Base-by-base conservation (phyloP, 2,888 invertebrate genomes). In the Ceratothoa steindachneri region DNA sequence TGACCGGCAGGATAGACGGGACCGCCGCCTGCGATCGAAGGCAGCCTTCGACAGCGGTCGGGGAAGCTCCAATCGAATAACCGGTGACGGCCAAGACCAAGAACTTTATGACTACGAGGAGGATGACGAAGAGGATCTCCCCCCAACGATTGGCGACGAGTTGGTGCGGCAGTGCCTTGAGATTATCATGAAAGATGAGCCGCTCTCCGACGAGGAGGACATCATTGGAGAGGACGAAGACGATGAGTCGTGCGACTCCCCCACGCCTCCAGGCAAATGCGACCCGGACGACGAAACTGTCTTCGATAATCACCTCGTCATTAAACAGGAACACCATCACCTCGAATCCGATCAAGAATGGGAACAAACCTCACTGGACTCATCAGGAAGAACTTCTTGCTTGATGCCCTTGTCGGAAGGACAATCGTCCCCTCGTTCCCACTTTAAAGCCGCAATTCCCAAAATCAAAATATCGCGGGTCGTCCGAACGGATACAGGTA, bases 101-200 rank as follows among this genome's bases (percentile, higher is more conserved):
- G n/a, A 1, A 51, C 1, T n/a, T 3, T 1, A 51, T 51, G 60
- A 60, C 1, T 1, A 24, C 12, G 2, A 60, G 12, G n/a, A 15
- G 22, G 2, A 60, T 22, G 60, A 60, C 60, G 60, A 60, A 12
- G 60, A 60, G 1, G 60, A 60, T 22, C 27, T 60, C 19, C 60
- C 60, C 12, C 60, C 73, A 2, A 69, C 73, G 4, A 28, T 73
- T 0, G 73, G 68, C 1, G 73, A 73, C 29, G 60, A 73, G 30
- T 51, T 73, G 27, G 73, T 73, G 27, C 55, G 68, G 41, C 55
- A 68, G 60, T 73, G 73, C 31, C 51, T 73, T 12, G 68, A 73
- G 64, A 64, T 73, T 2, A 73, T 73, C 9, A 73, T 73, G 73
- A 60, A 69, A 1, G 73, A 71, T 31, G 71, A 60, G 27, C 22